A percentile compares a stretch with the other conserved stretches of the same genome.
These are phyloP conservation scores for Galaxias olidus DNA, from an alignment of 2,797 vertebrate species.

Conservation along the genomic window DNA sequence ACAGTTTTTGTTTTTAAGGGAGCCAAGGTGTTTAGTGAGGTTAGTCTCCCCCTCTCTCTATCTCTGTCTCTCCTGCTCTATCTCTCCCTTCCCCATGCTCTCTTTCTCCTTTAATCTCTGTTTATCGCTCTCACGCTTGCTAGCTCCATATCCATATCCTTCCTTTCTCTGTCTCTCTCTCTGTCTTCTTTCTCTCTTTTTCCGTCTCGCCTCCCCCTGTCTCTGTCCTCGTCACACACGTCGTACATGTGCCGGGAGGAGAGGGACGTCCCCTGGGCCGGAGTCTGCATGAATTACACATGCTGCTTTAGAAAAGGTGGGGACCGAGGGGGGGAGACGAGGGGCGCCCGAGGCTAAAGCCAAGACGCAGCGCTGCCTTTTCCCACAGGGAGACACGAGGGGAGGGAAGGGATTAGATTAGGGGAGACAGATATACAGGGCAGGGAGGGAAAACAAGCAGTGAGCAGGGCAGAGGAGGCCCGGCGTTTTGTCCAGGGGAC, in stretches of 20 bases:
- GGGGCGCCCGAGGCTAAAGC: slow-evolving; percentile 51
- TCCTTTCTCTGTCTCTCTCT: slow-evolving; percentile 20
- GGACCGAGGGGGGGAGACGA: slow-evolving; percentile 62
- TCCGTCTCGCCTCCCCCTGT: neutral
- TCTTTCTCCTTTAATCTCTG: neutral
- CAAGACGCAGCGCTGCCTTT: no score
- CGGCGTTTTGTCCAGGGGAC: no score
- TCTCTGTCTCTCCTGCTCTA: neutral
- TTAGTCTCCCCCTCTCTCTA: no score
- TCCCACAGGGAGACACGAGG: neutral
- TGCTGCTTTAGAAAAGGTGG: slow-evolving; percentile 47
- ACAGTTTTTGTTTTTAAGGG: no score
- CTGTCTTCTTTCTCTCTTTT: neutral
- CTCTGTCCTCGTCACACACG: no score
- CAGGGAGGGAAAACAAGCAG: no score
- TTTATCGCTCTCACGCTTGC: slow-evolving; percentile 5
- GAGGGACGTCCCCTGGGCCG: slow-evolving; percentile 53
- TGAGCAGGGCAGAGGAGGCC: no score
- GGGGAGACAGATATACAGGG: no score
- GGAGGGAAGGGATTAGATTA: no score
- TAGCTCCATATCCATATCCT: neutral
- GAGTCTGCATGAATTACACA: slow-evolving; percentile 64
- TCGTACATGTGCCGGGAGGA: slow-evolving; percentile 19
- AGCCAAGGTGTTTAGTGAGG: no score
- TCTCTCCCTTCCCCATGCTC: neutral